Conservation (phyloP, 2,888 invertebrate genomes). For the Ochropleura plecta region DNA sequence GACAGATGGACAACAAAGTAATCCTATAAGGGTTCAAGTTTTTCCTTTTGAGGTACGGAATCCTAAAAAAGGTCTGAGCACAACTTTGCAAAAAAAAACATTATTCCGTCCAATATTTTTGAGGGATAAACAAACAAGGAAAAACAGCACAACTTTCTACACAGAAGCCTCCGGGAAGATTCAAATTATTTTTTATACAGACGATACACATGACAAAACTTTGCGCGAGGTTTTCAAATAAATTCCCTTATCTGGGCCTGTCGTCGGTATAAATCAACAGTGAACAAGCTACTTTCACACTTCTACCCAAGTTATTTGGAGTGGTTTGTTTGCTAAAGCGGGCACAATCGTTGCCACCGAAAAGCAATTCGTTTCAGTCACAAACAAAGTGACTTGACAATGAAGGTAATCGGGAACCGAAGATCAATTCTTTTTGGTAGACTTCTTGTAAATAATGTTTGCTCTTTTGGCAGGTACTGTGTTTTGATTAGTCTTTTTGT, state of each 20-base stretch:
- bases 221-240: slow-evolving; percentile 71
- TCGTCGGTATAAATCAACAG: slow-evolving; percentile 79
- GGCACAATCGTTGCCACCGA: slow-evolving; percentile 73
- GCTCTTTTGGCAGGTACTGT: slow-evolving; percentile 40
- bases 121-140: slow-evolving; percentile 31
- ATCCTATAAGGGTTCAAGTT: too few species aligned
- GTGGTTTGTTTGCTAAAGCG: slow-evolving; percentile 79
- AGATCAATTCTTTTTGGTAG: slow-evolving; percentile 67
- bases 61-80: not conserved
- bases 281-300: slow-evolving; percentile 76
- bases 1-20: too few species aligned
- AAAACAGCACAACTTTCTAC: slow-evolving; percentile 35
- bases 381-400: slow-evolving; percentile 76
- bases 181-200: slow-evolving; percentile 70
- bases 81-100: not conserved
- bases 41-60: too few species aligned
- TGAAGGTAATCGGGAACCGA: slow-evolving; percentile 72
- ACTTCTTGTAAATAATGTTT: slow-evolving; percentile 64
- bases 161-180: slow-evolving; percentile 44
- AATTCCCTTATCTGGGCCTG: slow-evolving; percentile 78
- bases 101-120: not conserved
- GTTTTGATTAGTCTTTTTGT: not conserved
- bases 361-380: slow-evolving; percentile 79
- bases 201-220: slow-evolving; percentile 74
- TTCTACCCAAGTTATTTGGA: slow-evolving; percentile 73